phyloP scores from a whole-genome alignment of 2,888 invertebrate species.

The Hetaerina titia region DNA sequence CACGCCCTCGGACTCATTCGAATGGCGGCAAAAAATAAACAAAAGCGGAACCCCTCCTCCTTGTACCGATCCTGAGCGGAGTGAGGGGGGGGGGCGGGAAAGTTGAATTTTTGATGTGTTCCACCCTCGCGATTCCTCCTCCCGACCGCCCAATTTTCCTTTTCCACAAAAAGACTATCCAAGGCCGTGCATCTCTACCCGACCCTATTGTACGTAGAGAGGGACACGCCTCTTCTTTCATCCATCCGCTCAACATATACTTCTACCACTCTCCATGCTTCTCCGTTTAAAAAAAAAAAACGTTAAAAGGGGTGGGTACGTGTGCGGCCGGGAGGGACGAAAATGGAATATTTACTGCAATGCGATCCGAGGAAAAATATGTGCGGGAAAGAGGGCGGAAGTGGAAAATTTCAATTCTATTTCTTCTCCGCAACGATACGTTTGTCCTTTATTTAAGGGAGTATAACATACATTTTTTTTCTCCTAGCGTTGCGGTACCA shows the following conservation, averaged over 20 bases:
- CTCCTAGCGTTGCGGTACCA: not conserved
- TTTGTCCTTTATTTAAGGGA: not conserved
- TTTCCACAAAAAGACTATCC: not conserved
- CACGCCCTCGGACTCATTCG: too few species aligned
- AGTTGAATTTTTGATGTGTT: constrained; percentile 21
- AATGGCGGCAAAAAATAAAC: not conserved
- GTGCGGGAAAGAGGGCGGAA: not conserved
- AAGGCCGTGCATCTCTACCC: not conserved
- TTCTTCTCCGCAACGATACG: not conserved
- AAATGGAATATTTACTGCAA: not conserved
- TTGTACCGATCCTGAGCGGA: not conserved
- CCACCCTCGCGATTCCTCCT: not conserved
- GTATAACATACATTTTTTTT: not conserved
- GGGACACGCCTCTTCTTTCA: not conserved
- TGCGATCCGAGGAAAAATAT: not conserved
- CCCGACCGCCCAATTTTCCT: not conserved
- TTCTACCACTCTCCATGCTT: not conserved
- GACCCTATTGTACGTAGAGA: not conserved
- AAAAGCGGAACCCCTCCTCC: not conserved
- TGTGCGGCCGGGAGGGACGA: not conserved
- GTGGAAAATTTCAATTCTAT: not conserved
- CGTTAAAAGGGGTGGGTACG: not conserved
- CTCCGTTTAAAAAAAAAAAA: not conserved
- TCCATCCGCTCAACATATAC: not conserved
- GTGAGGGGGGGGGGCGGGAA: not conserved